phyloP scores from a whole-genome alignment of 2,797 vertebrate genomes.

The Cyprinella venusta region DNA sequence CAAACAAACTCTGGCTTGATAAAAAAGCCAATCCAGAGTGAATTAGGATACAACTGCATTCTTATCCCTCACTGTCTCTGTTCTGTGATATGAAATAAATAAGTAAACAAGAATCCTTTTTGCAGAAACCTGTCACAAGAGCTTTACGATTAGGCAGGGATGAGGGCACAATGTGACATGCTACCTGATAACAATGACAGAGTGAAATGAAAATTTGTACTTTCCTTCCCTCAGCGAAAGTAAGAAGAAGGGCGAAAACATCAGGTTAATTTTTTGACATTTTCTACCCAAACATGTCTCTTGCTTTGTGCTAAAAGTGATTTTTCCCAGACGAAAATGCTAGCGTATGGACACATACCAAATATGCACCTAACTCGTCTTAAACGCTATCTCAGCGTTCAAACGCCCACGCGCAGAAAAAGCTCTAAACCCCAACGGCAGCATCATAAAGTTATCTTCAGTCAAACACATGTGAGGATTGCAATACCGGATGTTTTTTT shows the following conservation, averaged over 20 bases:
- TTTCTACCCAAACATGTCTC: conserved; percentile 4
- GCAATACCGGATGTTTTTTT: not conserved
- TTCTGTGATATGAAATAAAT: conserved; percentile 51
- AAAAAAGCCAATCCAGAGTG: conserved; percentile 38
- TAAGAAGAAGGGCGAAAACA: conserved; percentile 30
- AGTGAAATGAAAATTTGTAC: conserved; percentile 54
- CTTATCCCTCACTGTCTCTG: conserved; percentile 35
- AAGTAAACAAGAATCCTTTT: conserved; percentile 48
- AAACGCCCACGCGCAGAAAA: conserved; percentile 5
- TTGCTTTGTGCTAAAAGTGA: conserved; percentile 5
- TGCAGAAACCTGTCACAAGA: conserved; percentile 54
- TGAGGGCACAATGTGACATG: conserved; percentile 51
- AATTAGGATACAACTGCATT: conserved; percentile 43
- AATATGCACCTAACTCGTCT: conserved; percentile 13
- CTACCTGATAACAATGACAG: conserved; percentile 55
- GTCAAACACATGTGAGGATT: conserved; percentile 41
- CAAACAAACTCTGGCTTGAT: conserved; percentile 42
- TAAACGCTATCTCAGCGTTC: conserved; percentile 15
- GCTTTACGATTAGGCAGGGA: conserved; percentile 54
- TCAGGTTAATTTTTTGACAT: conserved; percentile 45
- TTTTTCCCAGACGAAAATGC: not conserved
- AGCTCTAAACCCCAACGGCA: conserved; percentile 17
- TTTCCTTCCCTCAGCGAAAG: conserved; percentile 26
- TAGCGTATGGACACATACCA: conserved; percentile 22
- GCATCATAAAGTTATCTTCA: conserved; percentile 40